Conservation (phyloP, 2,113 vertebrate species). For the Macrotis lagotis region DNA sequence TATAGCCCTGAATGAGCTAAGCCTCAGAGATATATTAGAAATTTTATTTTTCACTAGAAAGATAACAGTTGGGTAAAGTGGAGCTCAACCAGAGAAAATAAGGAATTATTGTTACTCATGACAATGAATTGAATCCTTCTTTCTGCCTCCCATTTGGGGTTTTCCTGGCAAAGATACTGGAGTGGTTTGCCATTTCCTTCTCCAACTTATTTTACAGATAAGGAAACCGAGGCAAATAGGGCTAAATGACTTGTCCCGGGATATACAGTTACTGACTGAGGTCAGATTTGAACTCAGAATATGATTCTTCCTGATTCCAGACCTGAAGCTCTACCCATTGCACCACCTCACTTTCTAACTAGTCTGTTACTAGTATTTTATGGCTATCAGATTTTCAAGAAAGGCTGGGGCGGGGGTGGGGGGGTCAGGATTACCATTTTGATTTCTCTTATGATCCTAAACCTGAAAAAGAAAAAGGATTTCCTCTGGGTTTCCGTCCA, state of each 20-base stretch:
- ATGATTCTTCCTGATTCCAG: background rate
- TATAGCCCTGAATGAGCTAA: background rate
- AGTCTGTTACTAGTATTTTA: background rate
- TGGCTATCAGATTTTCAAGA: conserved; percentile 48
- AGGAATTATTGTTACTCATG: background rate
- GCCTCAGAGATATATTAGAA: background rate
- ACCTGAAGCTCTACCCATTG: background rate
- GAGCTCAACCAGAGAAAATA: background rate
- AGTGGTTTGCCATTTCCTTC: background rate
- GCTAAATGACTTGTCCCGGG: background rate
- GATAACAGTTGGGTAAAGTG: background rate
- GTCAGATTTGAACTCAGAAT: background rate
- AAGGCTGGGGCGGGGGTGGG: conserved; percentile 59
- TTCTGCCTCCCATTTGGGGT: background rate
- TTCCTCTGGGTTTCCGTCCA: conserved; percentile 68
- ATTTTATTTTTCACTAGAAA: background rate
- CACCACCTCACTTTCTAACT: background rate
- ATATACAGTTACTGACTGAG: background rate
- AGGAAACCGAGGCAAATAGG: background rate
- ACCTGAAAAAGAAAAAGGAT: conserved; percentile 62
- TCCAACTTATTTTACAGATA: background rate
- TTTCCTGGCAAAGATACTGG: background rate
- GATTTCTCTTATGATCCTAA: conserved; percentile 65
- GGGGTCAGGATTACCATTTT: conserved; percentile 44
- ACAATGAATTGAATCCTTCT: no score